Evolutionary conservation across 2,113 vertebrate genomes (phyloP).

Genomic region (Vombatus ursinus): DNA sequence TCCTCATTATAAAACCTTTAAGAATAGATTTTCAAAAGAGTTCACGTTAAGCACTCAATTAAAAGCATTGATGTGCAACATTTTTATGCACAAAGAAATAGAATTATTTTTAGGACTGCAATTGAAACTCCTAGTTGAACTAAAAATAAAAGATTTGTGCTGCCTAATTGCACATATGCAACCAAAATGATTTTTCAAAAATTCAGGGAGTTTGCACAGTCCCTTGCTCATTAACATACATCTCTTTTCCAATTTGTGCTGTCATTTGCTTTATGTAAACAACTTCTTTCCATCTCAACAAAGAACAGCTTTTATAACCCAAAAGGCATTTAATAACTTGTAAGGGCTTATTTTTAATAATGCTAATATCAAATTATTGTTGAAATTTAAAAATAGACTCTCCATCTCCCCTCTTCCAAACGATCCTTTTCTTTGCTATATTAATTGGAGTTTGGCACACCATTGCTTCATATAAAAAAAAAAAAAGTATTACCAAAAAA

Average conservation of each 20-base stretch:
- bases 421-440: not conserved
- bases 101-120: conserved; percentile 52
- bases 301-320: not conserved
- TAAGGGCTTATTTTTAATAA: conserved; percentile 20
- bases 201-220: conserved; percentile 35
- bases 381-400: conserved; percentile 21
- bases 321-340: conserved; percentile 31
- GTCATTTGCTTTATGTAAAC: not conserved
- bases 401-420: not conserved
- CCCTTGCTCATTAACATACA: conserved; percentile 2
- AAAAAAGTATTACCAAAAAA: not conserved
- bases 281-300: not conserved
- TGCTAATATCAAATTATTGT: conserved; percentile 1
- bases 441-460: not conserved
- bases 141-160: conserved; percentile 59
- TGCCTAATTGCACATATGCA: conserved; percentile 50
- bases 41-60: conserved; percentile 42
- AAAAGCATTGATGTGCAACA: conserved; percentile 57
- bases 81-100: not conserved
- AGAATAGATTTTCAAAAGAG: conserved; percentile 43
- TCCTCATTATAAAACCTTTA: conserved; percentile 41
- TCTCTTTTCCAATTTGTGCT: conserved; percentile 14
- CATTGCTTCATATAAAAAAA: not conserved
- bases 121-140: conserved; percentile 36
- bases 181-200: conserved; percentile 53